A percentile compares a stretch with the other conserved stretches of the same genome.
phyloP scores from a whole-genome alignment of 2,888 invertebrate species.

The Shargacucullia verbasci region DNA sequence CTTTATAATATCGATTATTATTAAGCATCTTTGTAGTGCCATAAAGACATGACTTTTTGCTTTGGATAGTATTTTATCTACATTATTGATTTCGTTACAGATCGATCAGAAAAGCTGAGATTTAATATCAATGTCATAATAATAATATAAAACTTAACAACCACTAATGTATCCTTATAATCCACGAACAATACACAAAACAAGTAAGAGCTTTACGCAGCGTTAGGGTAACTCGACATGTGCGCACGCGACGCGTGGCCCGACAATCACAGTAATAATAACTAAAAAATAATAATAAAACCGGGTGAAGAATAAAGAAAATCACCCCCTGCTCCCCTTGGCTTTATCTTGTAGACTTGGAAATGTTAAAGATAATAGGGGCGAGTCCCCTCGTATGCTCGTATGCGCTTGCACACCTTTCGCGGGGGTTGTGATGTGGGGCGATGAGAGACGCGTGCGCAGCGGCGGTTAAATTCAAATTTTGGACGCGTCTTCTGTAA shows the following conservation, averaged over 20 bases:
- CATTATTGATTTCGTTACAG: background rate
- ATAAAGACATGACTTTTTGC: constrained; percentile 5
- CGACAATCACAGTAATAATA: constrained; percentile 88
- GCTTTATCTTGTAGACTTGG: constrained; percentile 89
- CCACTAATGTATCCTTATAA: constrained; percentile 83
- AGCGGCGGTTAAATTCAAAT: constrained; percentile 84
- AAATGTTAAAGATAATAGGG: constrained; percentile 89
- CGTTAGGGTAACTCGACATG: constrained; percentile 82
- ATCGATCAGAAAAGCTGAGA: too few species aligned
- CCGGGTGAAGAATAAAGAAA: constrained; percentile 89
- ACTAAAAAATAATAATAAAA: constrained; percentile 89
- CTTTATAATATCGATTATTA: constrained; percentile 26
- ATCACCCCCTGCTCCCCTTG: constrained; percentile 86
- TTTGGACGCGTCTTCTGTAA: constrained; percentile 62
- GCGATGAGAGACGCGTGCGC: constrained; percentile 69
- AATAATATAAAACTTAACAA: constrained; percentile 68
- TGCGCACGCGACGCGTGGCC: constrained; percentile 83
- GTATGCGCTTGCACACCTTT: constrained; percentile 80
- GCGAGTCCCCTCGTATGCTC: constrained; percentile 73
- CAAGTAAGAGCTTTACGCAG: constrained; percentile 82
- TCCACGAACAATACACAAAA: constrained; percentile 82
- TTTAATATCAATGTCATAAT: constrained; percentile 48
- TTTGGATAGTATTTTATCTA: background rate
- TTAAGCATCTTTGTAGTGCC: constrained; percentile 22
- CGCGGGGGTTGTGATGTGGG: constrained; percentile 77